Percentiles rank a stretch among this genome's conserved stretches.
Conservation (phyloP, 1,140 invertebrate species). For the Trichomalopsis sarcophagae region DNA sequence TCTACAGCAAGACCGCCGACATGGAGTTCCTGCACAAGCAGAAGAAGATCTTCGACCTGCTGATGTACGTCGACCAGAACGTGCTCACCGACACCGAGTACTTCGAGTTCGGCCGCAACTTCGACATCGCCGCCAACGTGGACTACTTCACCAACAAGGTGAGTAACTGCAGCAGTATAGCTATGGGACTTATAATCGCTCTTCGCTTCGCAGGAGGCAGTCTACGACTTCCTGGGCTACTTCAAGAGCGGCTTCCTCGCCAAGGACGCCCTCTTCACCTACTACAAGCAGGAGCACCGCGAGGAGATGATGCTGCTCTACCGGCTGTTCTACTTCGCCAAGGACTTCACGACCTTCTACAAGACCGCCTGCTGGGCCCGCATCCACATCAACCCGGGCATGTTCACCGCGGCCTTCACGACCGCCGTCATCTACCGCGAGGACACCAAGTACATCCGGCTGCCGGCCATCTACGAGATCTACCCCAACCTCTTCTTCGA, state of each 20-base stretch:
- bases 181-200: too few relatives aligned
- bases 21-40: constrained; percentile 77
- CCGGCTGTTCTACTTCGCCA: constrained; percentile 77
- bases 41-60: constrained; percentile 79
- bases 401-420: constrained; percentile 79
- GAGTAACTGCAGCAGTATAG: background rate
- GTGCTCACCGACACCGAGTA: constrained; percentile 71
- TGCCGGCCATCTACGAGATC: constrained; percentile 82
- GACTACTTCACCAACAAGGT: constrained; percentile 72
- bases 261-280: constrained; percentile 66
- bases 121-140: constrained; percentile 75
- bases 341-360: constrained; percentile 80
- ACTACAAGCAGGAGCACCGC: constrained; percentile 73
- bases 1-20: constrained; percentile 64
- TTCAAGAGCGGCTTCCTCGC: constrained; percentile 72
- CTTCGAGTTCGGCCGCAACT: constrained; percentile 76
- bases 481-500: constrained; percentile 80
- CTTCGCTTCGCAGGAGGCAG: constrained; percentile 57
- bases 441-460: constrained; percentile 77
- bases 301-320: constrained; percentile 77
- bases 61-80: constrained; percentile 78
- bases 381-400: constrained; percentile 78
- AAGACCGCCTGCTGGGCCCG: constrained; percentile 80
- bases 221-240: constrained; percentile 62
- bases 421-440: constrained; percentile 78